Conservation (phyloP, 2,888 invertebrate genomes). For the Protonemura montana region DNA sequence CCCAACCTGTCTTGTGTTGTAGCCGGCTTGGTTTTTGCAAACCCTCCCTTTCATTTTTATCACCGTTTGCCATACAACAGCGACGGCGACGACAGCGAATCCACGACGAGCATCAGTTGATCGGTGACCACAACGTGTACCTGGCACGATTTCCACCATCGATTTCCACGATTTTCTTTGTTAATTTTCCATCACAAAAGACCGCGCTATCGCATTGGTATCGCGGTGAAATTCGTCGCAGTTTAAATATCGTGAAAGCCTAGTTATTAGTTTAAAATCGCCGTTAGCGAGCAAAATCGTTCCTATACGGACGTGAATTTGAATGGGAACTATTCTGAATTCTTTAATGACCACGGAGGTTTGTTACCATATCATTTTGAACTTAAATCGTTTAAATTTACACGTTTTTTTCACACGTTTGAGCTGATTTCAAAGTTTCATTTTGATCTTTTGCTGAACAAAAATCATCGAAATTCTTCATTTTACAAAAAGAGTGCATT, state of each 20-base stretch:
- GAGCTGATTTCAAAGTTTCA: too few relatives aligned
- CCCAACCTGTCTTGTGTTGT: neutral
- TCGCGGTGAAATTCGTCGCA: neutral
- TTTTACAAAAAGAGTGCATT: too few relatives aligned
- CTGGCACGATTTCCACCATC: neutral
- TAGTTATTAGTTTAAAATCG: neutral
- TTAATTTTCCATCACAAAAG: neutral
- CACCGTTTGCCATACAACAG: too few relatives aligned
- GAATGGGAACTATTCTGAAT: too few relatives aligned
- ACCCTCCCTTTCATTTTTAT: neutral
- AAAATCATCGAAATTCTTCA: too few relatives aligned
- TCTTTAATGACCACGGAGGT: too few relatives aligned
- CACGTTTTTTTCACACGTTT: too few relatives aligned
- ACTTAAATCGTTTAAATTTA: too few relatives aligned
- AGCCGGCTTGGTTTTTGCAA: neutral
- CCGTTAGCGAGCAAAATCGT: neutral
- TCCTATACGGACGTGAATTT: neutral
- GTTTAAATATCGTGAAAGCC: neutral
- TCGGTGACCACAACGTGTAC: neutral
- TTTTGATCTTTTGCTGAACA: too few relatives aligned
- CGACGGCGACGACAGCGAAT: neutral
- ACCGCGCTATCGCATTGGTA: neutral
- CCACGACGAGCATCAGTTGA: neutral
- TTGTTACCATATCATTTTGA: too few relatives aligned
- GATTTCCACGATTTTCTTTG: conserved; percentile 12